Conservation (phyloP, 2,113 vertebrate species). For the Gymnorhina tibicen region DNA sequence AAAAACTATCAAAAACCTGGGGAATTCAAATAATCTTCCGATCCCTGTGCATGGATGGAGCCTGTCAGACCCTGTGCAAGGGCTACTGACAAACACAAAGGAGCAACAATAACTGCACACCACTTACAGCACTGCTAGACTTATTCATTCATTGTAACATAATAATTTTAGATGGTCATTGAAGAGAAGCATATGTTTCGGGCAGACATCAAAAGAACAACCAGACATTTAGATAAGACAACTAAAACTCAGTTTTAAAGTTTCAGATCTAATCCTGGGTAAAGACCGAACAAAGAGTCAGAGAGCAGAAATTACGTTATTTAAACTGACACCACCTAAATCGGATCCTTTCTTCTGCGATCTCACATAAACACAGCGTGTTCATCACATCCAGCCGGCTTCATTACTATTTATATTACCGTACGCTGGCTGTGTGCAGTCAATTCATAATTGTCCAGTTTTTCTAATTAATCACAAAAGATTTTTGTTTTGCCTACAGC, state of each 20-base stretch:
- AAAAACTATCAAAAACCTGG: slow-evolving; percentile 13
- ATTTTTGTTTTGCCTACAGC: slow-evolving; percentile 89
- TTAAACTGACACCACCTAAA: slow-evolving; percentile 72
- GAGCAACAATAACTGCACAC: slow-evolving; percentile 52
- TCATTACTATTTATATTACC: slow-evolving; percentile 86
- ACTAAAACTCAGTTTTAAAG: slow-evolving; percentile 52
- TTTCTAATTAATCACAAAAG: slow-evolving; percentile 95
- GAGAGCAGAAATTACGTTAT: slow-evolving; percentile 65
- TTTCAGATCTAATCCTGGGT: slow-evolving; percentile 35
- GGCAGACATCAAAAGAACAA: slow-evolving; percentile 59
- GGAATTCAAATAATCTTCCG: background rate
- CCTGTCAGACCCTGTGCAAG: slow-evolving; percentile 24
- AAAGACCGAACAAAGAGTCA: slow-evolving; percentile 60
- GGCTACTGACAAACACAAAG: slow-evolving; percentile 64
- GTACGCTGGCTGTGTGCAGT: slow-evolving; percentile 77
- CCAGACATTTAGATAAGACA: slow-evolving; percentile 57
- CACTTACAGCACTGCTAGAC: slow-evolving; percentile 48
- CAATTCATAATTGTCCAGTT: slow-evolving; percentile 89
- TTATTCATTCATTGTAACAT: slow-evolving; percentile 37
- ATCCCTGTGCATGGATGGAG: background rate
- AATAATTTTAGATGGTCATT: slow-evolving; percentile 31
- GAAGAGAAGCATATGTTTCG: slow-evolving; percentile 52
- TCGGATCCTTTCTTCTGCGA: slow-evolving; percentile 59
- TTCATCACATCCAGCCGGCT: slow-evolving; percentile 69
- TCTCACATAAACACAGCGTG: slow-evolving; percentile 67